Evolutionary conservation across 2,888 invertebrate genomes (phyloP), one percentile per base, ranked within the genome.

Genomic region (Nomada flava): DNA sequence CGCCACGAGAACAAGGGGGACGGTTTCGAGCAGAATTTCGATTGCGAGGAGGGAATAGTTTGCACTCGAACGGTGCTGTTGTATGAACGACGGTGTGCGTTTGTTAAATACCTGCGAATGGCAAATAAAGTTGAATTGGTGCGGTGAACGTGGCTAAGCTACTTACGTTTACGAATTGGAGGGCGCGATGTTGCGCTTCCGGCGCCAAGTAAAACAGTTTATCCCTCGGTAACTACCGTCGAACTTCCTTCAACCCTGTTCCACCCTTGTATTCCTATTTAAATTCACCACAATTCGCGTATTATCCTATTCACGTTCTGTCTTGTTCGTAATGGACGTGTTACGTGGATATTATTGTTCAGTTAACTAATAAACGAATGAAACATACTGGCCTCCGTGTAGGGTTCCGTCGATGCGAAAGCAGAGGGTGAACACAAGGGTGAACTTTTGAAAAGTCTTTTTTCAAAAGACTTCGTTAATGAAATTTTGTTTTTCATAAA

Each of bases 91-190:
- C 23, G 60, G 71, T 15, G 60, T 60, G 50, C 63, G 52, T 64
- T 52, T 42, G 76, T 64, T 85, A 87, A 87, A 85, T 76, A 83
- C 85, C 71, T 59, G 55, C 60, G 74, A 74, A 85, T 85, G 67
- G 64, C 65, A 68, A 59, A 36, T 77, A 84, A 86, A 86, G 85
- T 86, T 78, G 75, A 84, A 85, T 80, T 77, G 79, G 70, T 64
- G 79, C 65, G 62, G 76, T 84, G 87, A 87, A 87, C 78, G 82
- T 71, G 64, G 68, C 73, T 79, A 80, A 87, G 87, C 85, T 82
- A 84, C 86, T 86, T 86, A 86, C 64, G 26, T 57, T 59, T 76
- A 78, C 82, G 87, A 86, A 87, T 80, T 78, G 75, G 55, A 55
- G 59, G 65, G 44, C 15, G 59, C 70, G 70, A 60, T 47, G 79